Percentiles rank a stretch among this genome's conserved stretches.
These are phyloP conservation scores for Molossus molossus DNA, from an alignment of 2,797 vertebrate species.

Conservation along the genomic window DNA sequence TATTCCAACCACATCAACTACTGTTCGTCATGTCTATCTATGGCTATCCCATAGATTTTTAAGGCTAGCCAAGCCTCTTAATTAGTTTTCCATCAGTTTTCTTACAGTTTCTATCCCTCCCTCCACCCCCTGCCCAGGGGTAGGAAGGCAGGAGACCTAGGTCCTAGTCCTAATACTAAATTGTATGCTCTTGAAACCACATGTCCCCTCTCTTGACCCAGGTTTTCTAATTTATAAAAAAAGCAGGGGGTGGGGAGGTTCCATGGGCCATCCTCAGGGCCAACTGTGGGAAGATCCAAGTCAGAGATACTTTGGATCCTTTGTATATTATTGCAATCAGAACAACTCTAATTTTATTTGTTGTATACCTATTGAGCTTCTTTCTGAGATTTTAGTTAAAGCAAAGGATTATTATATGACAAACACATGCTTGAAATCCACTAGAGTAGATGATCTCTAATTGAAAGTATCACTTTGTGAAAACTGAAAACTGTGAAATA, in stretches of 20 bases:
- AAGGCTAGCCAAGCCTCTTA: constrained; percentile 58
- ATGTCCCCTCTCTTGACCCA: neutral
- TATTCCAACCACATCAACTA: no score
- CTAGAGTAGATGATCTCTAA: neutral
- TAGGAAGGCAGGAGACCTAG: constrained; percentile 19
- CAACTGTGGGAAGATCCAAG: neutral
- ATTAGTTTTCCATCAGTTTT: constrained; percentile 33
- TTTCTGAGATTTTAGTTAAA: constrained; percentile 57
- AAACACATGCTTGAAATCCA: constrained; percentile 44
- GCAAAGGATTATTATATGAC: constrained; percentile 39
- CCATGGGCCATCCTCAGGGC: neutral
- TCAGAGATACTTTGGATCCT: constrained; percentile 41
- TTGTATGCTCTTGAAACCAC: neutral
- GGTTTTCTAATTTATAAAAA: constrained; percentile 63
- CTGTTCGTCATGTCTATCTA: no score
- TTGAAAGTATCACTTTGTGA: neutral
- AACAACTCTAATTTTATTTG: constrained; percentile 57
- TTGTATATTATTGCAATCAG: neutral
- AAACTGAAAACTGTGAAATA: neutral
- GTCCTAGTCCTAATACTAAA: neutral
- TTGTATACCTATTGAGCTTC: constrained; percentile 32
- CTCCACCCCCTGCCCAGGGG: neutral
- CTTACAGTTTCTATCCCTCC: neutral
- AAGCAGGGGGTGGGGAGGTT: neutral
- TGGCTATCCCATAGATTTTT: constrained; percentile 16